Base-by-base conservation (phyloP, 2,888 invertebrate genomes). In the Napeogenes inachia region DNA sequence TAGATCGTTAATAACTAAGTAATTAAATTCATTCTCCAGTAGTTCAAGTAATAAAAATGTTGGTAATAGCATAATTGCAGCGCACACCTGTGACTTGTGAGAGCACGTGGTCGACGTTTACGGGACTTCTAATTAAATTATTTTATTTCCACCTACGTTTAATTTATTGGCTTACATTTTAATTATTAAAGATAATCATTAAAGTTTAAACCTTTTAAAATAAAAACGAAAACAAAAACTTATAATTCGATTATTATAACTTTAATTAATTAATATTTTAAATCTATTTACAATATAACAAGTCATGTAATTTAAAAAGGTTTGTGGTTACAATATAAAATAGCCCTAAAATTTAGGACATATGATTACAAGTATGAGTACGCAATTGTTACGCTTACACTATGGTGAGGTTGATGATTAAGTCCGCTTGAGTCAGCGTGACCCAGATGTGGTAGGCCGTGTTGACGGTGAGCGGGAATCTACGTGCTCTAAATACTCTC, bases 401-500 rank as follows among this genome's bases (percentile, higher is more conserved):
- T 72, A 70, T 68, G 68, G 66, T 71, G 69, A 74, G 74, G 77
- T 75, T 76, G 82, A 86, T 85, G 86, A 87, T 84, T 83, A 84
- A 84, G 80, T 79, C 74, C 74, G 76, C 76, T 79, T 84, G 86
- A 87, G 84, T 87, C 85, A 84, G 83, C 82, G 79, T 87, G 87
- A 87, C 87, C 88, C 75, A 87, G 82, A 83, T 88, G 83, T 73
- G 77, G 81, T 77, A 84, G 85, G 86, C 84, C 81, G 79, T 82
- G 81, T 81, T 81, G 82, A 75, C 78, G 79, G 79, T 76, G 68
- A 76, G 76, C 78, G 78, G 79, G 81, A 81, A 77, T 82, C 83
- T 82, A 80, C 82, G 80, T 87, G 88, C 82, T 87, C 89, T 79
- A 87, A 89, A 89, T 88, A 85, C 76, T 75, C 73, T 71, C 77